Conservation (phyloP, 2,113 vertebrate genomes). For the Myrmophylax atrothorax region DNA sequence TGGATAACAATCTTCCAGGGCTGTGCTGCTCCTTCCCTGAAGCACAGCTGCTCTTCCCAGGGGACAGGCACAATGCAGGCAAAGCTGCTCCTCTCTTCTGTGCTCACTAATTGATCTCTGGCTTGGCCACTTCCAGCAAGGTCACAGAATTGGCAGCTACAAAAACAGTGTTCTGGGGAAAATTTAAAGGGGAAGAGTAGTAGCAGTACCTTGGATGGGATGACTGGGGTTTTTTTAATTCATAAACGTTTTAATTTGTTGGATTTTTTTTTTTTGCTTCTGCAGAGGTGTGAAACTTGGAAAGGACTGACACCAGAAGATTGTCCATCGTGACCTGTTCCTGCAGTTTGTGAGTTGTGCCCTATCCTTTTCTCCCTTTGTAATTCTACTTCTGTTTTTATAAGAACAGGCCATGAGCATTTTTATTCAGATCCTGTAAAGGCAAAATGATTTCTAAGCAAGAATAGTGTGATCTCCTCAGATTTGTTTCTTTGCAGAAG, state of each 20-base stretch:
- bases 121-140: constrained; percentile 65
- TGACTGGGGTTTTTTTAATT: neutral
- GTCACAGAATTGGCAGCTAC: constrained; percentile 33
- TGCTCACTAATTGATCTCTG: constrained; percentile 62
- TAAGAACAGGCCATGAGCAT: neutral
- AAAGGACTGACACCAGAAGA: neutral
- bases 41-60: neutral
- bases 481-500: neutral
- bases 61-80: neutral
- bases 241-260: neutral
- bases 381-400: neutral
- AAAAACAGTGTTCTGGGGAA: neutral
- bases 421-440: neutral
- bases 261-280: neutral
- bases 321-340: neutral
- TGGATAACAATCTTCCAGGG: constrained; percentile 15
- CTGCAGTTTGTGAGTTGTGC: neutral
- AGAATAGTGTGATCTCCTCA: neutral
- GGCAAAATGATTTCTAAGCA: neutral
- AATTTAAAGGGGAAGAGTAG: constrained; percentile 42
- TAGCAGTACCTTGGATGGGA: neutral
- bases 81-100: neutral
- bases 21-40: neutral
- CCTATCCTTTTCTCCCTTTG: neutral
- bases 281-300: constrained; percentile 1